Evolutionary conservation across 1,140 invertebrate species (phyloP).

Genomic region (Pogonognathellus flavescens): DNA sequence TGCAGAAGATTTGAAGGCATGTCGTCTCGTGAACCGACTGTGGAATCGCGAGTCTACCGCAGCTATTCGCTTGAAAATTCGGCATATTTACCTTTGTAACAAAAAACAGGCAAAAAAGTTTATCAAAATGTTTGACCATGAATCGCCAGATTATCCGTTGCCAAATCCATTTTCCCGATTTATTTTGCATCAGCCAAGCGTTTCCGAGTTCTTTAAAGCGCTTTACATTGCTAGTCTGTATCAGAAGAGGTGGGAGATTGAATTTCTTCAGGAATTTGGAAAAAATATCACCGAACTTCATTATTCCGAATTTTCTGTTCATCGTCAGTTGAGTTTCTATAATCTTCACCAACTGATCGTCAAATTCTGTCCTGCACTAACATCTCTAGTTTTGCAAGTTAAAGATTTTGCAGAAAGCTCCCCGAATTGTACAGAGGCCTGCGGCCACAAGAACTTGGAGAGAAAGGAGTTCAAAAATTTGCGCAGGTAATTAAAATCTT

Average conservation of each 20-base stretch:
- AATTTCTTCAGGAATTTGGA: conserved; percentile 18
- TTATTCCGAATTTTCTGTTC: conserved; percentile 13
- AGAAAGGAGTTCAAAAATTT: conserved; percentile 4
- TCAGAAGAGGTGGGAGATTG: conserved; percentile 32
- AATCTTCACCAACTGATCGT: conserved; percentile 16
- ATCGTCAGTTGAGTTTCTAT: conserved; percentile 11
- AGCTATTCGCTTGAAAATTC: not conserved
- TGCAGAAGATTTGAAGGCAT: conserved; percentile 55
- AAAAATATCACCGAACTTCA: not conserved
- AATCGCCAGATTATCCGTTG: not conserved
- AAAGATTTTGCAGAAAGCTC: not conserved
- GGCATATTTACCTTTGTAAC: conserved; percentile 44
- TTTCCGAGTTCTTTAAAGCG: conserved; percentile 16
- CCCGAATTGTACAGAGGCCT: not conserved
- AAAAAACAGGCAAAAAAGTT: conserved; percentile 56
- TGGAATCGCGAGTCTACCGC: conserved; percentile 52
- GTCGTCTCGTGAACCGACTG: conserved; percentile 11
- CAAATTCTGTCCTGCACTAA: conserved; percentile 1
- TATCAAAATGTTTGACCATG: conserved; percentile 51
- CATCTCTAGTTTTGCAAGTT: conserved; percentile 8
- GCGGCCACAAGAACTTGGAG: not conserved
- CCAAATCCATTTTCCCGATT: conserved; percentile 14
- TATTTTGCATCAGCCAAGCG: conserved; percentile 20
- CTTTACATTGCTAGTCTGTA: not conserved
- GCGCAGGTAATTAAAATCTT: not conserved